A percentile compares a stretch with the other conserved stretches of the same genome.
Evolutionary conservation across 2,888 invertebrate species (phyloP).

Genomic region (Platycheirus rosarum): DNA sequence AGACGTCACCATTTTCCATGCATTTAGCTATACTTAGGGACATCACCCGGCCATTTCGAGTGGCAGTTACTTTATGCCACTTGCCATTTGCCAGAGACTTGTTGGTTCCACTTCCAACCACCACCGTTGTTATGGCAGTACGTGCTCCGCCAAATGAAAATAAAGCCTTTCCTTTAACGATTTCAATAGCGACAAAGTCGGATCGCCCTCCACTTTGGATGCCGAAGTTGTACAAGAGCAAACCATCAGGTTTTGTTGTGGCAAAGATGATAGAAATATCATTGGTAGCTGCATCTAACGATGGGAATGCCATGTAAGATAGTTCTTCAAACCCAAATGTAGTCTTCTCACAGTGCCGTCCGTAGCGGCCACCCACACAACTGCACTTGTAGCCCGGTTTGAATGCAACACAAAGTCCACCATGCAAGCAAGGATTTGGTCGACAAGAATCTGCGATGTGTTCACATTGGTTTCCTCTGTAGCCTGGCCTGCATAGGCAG

Average conservation of each 20-base stretch:
- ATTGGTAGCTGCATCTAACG: conserved; percentile 93
- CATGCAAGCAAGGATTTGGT: conserved; percentile 95
- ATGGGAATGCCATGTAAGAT: conserved; percentile 94
- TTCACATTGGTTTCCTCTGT: conserved; percentile 95
- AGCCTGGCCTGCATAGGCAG: conserved; percentile 95
- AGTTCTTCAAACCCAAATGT: conserved; percentile 94
- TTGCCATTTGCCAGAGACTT: conserved; percentile 90
- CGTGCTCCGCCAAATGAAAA: conserved; percentile 96
- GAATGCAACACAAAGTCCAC: conserved; percentile 93
- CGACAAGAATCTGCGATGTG: conserved; percentile 94
- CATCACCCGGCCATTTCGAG: conserved; percentile 93
- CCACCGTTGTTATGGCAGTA: conserved; percentile 92
- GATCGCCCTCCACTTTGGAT: conserved; percentile 93
- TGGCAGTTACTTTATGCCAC: conserved; percentile 96
- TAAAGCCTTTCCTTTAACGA: conserved; percentile 91
- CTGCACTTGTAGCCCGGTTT: conserved; percentile 93
- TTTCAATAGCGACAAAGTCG: conserved; percentile 95
- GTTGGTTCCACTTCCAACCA: conserved; percentile 84
- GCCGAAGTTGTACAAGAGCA: conserved; percentile 96
- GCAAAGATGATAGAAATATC: conserved; percentile 95
- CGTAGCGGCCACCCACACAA: conserved; percentile 94
- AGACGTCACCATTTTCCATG: conserved; percentile 92
- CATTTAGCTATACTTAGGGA: conserved; percentile 92
- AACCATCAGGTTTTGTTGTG: conserved; percentile 92
- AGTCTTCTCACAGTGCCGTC: conserved; percentile 94